A percentile compares a stretch with the other conserved stretches of the same genome.
Evolutionary conservation across 2,113 vertebrate genomes (phyloP).

Genomic region (Grammomys dolichurus): DNA sequence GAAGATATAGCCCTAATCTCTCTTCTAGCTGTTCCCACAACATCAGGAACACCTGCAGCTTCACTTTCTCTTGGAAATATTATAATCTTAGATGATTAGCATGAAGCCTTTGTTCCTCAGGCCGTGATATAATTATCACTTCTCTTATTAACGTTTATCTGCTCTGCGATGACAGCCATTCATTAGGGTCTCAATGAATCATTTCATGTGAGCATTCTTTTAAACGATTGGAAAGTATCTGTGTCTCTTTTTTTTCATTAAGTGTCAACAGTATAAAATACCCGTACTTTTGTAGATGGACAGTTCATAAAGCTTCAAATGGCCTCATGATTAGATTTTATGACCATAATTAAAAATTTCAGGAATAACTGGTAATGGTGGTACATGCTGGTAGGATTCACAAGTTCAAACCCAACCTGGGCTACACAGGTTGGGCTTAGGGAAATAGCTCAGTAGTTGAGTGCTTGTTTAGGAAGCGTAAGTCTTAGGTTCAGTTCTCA

Average conservation of each 20-base stretch:
- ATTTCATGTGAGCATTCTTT: background rate
- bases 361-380: background rate
- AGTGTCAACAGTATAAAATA: conserved; percentile 27
- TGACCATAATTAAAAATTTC: background rate
- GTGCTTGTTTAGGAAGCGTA: too few relatives aligned
- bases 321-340: background rate
- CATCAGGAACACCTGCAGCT: background rate
- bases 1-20: background rate
- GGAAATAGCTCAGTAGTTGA: background rate
- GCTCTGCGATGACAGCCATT: background rate
- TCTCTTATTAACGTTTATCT: conserved; percentile 30
- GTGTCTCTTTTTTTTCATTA: background rate
- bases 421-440: background rate
- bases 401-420: background rate
- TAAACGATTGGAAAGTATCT: background rate
- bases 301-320: conserved; percentile 8
- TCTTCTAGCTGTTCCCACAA: background rate
- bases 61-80: background rate
- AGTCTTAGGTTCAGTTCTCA: background rate
- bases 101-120: conserved; percentile 49
- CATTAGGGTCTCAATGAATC: background rate
- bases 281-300: background rate
- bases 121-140: background rate
- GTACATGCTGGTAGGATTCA: too few relatives aligned
- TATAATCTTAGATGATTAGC: background rate